These are phyloP conservation scores for Drosophila virilis DNA, from an alignment of 1,140 invertebrate genomes.

Conservation along the genomic window DNA sequence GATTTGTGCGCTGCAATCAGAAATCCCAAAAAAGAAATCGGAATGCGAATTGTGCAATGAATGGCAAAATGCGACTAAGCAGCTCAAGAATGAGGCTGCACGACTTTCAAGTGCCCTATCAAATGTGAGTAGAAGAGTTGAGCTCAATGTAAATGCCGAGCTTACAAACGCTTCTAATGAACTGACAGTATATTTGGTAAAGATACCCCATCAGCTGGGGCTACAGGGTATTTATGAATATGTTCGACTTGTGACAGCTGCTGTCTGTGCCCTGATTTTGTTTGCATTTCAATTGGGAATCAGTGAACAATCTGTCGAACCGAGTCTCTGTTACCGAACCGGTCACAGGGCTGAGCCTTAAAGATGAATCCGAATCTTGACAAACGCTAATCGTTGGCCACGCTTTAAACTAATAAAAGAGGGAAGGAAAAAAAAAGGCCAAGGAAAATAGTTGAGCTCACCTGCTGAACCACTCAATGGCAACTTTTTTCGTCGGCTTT, in stretches of 20 bases:
- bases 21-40: constrained; percentile 10
- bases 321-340: background rate
- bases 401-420: background rate
- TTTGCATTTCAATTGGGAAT: constrained; percentile 40
- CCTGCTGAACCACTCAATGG: constrained; percentile 38
- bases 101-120: constrained; percentile 19
- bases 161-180: background rate
- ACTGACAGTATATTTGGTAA: no score
- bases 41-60: constrained; percentile 53
- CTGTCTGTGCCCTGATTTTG: constrained; percentile 13
- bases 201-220: no score
- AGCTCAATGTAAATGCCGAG: background rate
- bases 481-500: constrained; percentile 47
- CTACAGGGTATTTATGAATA: constrained; percentile 3
- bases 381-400: constrained; percentile 20
- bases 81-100: constrained; percentile 14
- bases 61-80: constrained; percentile 33
- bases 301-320: constrained; percentile 16
- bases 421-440: background rate
- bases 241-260: constrained; percentile 3
- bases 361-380: constrained; percentile 10
- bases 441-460: constrained; percentile 16
- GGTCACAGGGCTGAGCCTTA: background rate
- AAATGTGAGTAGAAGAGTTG: background rate
- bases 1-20: constrained; percentile 32